Evolutionary conservation across 2,888 invertebrate genomes (phyloP).

Genomic region (Melipona bicolor): DNA sequence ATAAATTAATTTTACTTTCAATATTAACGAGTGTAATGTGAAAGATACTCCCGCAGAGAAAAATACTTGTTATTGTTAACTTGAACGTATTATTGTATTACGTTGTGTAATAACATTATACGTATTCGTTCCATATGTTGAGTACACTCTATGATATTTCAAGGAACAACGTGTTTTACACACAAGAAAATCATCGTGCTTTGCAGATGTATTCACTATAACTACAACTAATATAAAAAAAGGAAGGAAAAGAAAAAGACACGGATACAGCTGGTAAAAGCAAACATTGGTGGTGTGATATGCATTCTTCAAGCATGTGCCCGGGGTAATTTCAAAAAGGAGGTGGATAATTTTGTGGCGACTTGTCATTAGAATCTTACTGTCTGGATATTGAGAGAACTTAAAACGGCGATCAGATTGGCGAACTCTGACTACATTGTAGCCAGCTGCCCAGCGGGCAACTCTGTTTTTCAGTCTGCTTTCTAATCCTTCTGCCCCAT

Average conservation of each 20-base stretch:
- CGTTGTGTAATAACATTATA: neutral
- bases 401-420: constrained; percentile 83
- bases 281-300: constrained; percentile 69
- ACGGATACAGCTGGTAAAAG: constrained; percentile 57
- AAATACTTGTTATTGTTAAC: neutral
- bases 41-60: neutral
- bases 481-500: constrained; percentile 77
- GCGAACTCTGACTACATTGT: constrained; percentile 84
- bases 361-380: constrained; percentile 77
- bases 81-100: constrained; percentile 5
- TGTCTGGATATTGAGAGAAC: constrained; percentile 83
- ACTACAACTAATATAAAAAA: constrained; percentile 26
- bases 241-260: constrained; percentile 5
- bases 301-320: constrained; percentile 70
- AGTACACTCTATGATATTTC: neutral
- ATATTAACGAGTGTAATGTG: neutral
- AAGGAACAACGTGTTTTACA: constrained; percentile 2
- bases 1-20: constrained; percentile 3
- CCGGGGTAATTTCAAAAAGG: constrained; percentile 51
- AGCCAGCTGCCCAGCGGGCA: constrained; percentile 83
- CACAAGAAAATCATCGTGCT: constrained; percentile 30
- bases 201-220: constrained; percentile 29
- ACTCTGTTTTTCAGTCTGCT: constrained; percentile 81
- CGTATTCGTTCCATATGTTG: neutral
- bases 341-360: constrained; percentile 64